Percentiles rank a stretch among this genome's conserved stretches.
Conservation (phyloP, 1,140 invertebrate genomes). For the Oedothorax gibbosus region DNA sequence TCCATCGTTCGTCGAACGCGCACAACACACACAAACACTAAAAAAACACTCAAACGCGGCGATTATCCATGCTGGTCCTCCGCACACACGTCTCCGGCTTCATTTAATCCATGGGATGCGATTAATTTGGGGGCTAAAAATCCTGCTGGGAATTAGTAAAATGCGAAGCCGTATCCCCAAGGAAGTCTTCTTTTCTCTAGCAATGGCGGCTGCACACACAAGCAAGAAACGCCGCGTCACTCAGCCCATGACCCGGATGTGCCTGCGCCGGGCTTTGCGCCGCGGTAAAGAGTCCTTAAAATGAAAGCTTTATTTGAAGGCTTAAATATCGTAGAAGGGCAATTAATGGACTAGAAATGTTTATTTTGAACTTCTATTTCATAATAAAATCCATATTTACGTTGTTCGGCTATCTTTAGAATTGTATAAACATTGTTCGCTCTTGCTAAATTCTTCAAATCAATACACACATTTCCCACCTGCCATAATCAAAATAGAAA, state of each 20-base stretch:
- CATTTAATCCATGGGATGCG: neutral
- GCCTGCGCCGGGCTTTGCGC: slow-evolving; percentile 32
- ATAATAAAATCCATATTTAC: neutral
- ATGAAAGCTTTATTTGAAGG: neutral
- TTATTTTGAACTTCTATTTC: neutral
- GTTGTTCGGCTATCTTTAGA: neutral
- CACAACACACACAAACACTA: slow-evolving; percentile 23
- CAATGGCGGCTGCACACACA: slow-evolving; percentile 54
- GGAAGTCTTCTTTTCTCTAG: slow-evolving; percentile 28
- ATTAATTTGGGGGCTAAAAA: slow-evolving; percentile 3
- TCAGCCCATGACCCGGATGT: slow-evolving; percentile 53
- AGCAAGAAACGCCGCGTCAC: slow-evolving; percentile 44
- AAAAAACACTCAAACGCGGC: slow-evolving; percentile 10
- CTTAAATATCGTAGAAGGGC: neutral
- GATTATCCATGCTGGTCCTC: slow-evolving; percentile 51
- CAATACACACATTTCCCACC: slow-evolving; percentile 29
- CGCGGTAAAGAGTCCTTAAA: slow-evolving; percentile 23
- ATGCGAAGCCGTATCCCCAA: neutral
- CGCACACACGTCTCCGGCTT: neutral
- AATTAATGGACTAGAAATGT: neutral
- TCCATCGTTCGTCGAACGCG: slow-evolving; percentile 23
- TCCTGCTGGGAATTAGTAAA: neutral
- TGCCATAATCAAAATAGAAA: slow-evolving; percentile 47
- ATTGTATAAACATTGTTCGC: slow-evolving; percentile 29
- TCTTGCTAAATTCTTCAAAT: slow-evolving; percentile 34